Conservation (phyloP, 2,797 vertebrate genomes). For the Prionace glauca region DNA sequence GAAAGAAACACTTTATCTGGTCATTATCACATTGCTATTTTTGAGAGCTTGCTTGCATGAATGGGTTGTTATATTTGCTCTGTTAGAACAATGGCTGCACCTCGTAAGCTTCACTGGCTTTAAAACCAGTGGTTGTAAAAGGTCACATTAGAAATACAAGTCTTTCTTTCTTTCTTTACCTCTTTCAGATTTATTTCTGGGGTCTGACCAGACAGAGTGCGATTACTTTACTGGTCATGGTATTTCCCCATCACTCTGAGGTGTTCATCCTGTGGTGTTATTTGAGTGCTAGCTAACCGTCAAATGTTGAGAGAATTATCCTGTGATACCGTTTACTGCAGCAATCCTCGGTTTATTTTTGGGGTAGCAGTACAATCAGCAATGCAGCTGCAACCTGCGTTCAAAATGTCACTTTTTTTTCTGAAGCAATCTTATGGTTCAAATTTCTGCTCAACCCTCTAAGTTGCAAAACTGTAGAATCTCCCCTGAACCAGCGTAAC, state of each 20-base stretch:
- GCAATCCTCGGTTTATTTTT: not conserved
- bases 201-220: not conserved
- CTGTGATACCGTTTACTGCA: not conserved
- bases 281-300: not conserved
- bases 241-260: not conserved
- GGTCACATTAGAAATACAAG: too few relatives aligned
- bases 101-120: too few relatives aligned
- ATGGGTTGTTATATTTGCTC: too few relatives aligned
- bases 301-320: not conserved
- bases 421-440: not conserved
- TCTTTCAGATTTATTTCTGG: not conserved
- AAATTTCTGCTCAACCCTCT: too few relatives aligned
- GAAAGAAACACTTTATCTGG: too few relatives aligned
- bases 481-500: not conserved
- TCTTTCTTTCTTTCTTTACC: too few relatives aligned
- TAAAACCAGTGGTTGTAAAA: too few relatives aligned
- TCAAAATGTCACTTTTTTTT: not conserved
- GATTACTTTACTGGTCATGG: not conserved
- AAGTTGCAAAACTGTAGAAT: not conserved
- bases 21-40: too few relatives aligned
- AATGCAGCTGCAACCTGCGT: not conserved
- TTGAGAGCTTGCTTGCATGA: too few relatives aligned
- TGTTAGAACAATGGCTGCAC: too few relatives aligned
- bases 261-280: not conserved
- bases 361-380: not conserved